phyloP scores from a whole-genome alignment of 1,140 invertebrate species.

The Nasonia longicornis region DNA sequence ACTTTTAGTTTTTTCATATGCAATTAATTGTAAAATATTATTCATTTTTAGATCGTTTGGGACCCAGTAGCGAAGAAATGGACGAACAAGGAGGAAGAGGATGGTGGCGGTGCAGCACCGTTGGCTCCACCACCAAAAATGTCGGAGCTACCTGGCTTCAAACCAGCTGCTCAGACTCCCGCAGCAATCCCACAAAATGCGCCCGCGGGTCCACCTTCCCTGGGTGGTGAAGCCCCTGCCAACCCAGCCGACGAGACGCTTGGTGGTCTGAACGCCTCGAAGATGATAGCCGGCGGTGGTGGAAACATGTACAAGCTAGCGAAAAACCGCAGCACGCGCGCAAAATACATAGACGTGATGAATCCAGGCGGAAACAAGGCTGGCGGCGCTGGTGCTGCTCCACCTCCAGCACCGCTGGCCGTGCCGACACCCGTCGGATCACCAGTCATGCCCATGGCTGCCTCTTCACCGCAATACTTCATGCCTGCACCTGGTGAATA shows the following conservation, averaged over 20 bases:
- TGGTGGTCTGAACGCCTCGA: slow-evolving; percentile 59
- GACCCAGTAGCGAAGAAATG: slow-evolving; percentile 86
- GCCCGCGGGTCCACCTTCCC: background rate
- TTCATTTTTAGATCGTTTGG: slow-evolving; percentile 85
- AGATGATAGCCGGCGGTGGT: slow-evolving; percentile 67
- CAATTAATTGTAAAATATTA: background rate
- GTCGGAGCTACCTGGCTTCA: slow-evolving; percentile 68
- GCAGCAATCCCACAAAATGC: background rate
- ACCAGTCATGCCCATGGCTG: slow-evolving; percentile 65
- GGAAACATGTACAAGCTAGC: slow-evolving; percentile 84
- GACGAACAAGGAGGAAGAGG: slow-evolving; percentile 85
- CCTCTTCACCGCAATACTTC: slow-evolving; percentile 68
- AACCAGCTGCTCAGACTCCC: slow-evolving; percentile 16
- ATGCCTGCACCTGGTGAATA: slow-evolving; percentile 69
- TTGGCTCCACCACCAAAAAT: slow-evolving; percentile 84
- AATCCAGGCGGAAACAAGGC: slow-evolving; percentile 69
- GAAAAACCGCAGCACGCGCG: slow-evolving; percentile 77
- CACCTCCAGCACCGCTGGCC: slow-evolving; percentile 65
- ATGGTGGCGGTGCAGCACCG: slow-evolving; percentile 71
- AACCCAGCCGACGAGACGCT: background rate
- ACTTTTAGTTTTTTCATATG: background rate
- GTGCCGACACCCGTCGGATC: slow-evolving; percentile 68
- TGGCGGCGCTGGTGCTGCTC: slow-evolving; percentile 62
- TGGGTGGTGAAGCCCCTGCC: background rate
- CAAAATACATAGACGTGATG: slow-evolving; percentile 86